phyloP scores from a whole-genome alignment of 53 echinoderm and acorn worm genomes.

The Luidia sarsii region DNA sequence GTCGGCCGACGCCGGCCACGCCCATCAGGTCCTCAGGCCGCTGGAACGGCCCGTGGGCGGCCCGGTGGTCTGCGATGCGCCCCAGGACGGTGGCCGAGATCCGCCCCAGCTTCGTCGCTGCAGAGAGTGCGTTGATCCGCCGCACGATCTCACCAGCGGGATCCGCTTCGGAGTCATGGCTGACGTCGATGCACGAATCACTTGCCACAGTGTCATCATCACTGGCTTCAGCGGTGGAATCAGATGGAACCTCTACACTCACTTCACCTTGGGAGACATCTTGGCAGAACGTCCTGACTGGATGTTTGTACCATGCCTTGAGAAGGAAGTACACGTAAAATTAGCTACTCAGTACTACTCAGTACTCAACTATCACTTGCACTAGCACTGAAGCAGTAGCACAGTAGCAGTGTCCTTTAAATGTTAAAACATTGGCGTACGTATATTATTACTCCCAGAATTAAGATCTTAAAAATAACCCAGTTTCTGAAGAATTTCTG shows the following conservation, averaged over 20 bases:
- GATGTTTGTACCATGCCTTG: not conserved
- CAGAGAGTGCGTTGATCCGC: conserved; percentile 5
- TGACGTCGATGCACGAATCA: not conserved
- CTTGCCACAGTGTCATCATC: too few species aligned
- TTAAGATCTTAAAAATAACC: too few species aligned
- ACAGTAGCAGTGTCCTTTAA: too few species aligned
- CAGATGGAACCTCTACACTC: too few species aligned
- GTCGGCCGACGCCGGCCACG: conserved; percentile 70
- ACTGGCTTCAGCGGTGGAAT: too few species aligned
- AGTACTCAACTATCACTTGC: too few species aligned
- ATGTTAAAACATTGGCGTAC: too few species aligned
- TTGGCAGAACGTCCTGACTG: conserved; percentile 20
- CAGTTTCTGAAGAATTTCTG: too few species aligned
- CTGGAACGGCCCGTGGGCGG: conserved; percentile 55
- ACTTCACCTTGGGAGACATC: not conserved
- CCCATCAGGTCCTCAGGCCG: conserved; percentile 49
- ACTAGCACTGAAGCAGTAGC: too few species aligned
- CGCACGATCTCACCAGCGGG: not conserved
- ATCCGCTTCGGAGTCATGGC: not conserved
- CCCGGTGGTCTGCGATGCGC: conserved; percentile 60
- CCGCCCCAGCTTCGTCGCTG: not conserved
- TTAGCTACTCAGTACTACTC: too few species aligned
- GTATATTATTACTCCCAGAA: too few species aligned
- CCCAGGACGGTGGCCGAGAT: conserved; percentile 19
- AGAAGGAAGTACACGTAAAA: not conserved